phyloP scores from a whole-genome alignment of 1,140 invertebrate species.

The Drosophila leontia region DNA sequence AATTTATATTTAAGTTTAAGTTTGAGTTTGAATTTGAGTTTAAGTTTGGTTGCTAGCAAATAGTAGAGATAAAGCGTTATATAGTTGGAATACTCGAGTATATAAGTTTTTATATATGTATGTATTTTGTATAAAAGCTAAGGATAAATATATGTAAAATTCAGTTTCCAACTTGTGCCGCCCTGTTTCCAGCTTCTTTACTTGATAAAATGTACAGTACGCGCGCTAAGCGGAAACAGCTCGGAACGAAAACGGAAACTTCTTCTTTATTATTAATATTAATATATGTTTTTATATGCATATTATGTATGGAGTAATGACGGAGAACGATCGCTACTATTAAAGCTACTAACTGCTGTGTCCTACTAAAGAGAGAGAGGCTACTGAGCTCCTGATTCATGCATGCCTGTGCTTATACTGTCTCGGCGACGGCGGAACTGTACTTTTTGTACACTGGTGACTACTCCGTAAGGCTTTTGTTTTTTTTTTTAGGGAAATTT shows the following conservation, averaged over 20 bases:
- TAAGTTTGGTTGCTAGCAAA: conserved; percentile 48
- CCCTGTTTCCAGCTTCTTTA: conserved; percentile 9
- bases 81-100: conserved; percentile 45
- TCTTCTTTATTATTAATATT: background rate
- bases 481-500: conserved; percentile 11
- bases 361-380: conserved; percentile 22
- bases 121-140: conserved; percentile 34
- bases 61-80: conserved; percentile 60
- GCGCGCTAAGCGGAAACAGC: conserved; percentile 4
- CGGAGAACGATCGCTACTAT: conserved; percentile 31
- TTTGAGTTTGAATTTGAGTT: background rate
- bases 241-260: conserved; percentile 19
- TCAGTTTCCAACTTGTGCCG: conserved; percentile 19
- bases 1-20: conserved; percentile 1
- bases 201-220: conserved; percentile 2
- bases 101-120: conserved; percentile 24
- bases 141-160: conserved; percentile 30
- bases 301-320: conserved; percentile 49
- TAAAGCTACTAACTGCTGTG: conserved; percentile 36
- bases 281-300: conserved; percentile 33
- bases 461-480: conserved; percentile 10
- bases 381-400: conserved; percentile 9
- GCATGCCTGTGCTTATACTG: conserved; percentile 2
- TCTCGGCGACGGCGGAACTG: conserved; percentile 19
- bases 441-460: conserved; percentile 38